phyloP scores from a whole-genome alignment of 1,140 invertebrate genomes.

The Solen grandis region DNA sequence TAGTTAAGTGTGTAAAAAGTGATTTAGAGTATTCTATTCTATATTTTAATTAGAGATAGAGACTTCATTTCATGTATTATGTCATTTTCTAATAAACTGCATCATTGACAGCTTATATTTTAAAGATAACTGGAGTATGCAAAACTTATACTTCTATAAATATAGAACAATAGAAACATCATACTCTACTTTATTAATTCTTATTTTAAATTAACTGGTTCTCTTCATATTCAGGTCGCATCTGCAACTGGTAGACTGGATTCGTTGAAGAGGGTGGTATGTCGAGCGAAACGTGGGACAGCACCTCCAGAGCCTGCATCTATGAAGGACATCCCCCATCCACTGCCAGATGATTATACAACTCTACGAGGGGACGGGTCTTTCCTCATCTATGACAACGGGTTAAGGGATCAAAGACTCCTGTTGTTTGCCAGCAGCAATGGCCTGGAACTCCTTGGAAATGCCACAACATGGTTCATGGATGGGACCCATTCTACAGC shows the following conservation, averaged over 20 bases:
- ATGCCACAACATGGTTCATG: conserved; percentile 24
- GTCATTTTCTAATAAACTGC: neutral
- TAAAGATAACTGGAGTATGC: neutral
- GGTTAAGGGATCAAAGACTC: neutral
- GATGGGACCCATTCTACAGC: conserved; percentile 27
- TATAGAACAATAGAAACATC: neutral
- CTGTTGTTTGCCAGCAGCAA: conserved; percentile 16
- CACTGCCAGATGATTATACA: neutral
- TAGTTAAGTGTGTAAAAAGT: too few species aligned
- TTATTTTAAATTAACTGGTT: neutral
- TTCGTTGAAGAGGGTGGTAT: neutral
- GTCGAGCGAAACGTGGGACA: neutral
- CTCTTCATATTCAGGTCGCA: conserved; percentile 2
- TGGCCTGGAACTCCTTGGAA: neutral
- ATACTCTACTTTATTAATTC: neutral
- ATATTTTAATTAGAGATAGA: too few species aligned
- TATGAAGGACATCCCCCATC: neutral
- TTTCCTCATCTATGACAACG: conserved; percentile 19
- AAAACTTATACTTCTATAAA: neutral
- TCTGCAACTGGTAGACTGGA: conserved; percentile 3
- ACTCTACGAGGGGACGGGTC: neutral
- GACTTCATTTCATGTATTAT: too few species aligned
- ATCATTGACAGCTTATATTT: neutral
- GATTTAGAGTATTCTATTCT: too few species aligned
- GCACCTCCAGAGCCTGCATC: neutral